Percentiles rank a stretch among this genome's conserved stretches.
These are phyloP conservation scores for Hemaris fuciformis DNA, from an alignment of 2,888 invertebrate genomes.

Conservation along the genomic window DNA sequence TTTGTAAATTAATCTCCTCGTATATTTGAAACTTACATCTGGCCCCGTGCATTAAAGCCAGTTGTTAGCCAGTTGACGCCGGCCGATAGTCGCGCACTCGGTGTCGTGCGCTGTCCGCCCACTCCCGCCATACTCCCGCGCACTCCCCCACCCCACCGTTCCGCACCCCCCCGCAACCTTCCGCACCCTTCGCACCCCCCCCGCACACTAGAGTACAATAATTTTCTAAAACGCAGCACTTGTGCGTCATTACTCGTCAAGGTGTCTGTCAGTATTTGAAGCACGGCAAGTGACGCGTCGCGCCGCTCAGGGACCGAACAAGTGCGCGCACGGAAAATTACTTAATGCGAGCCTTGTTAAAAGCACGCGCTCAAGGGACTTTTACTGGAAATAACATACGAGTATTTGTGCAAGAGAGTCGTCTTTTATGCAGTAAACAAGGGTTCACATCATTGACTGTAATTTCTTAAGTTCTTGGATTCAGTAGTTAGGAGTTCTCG, in stretches of 20 bases:
- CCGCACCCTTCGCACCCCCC: not conserved
- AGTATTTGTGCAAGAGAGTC: no score
- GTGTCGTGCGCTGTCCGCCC: conserved; percentile 15
- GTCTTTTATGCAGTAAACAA: no score
- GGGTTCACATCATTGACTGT: no score
- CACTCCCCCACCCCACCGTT: no score
- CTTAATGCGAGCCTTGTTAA: not conserved
- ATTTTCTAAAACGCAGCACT: not conserved
- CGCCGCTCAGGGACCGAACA: not conserved
- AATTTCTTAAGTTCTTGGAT: no score
- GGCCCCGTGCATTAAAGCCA: conserved; percentile 42
- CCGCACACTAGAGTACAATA: not conserved
- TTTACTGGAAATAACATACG: no score
- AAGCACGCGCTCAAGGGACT: not conserved
- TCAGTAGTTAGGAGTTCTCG: no score
- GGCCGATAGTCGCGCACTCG: conserved; percentile 41
- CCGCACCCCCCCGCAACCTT: not conserved
- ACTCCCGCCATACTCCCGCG: not conserved
- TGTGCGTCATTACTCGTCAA: not conserved
- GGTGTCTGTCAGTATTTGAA: not conserved
- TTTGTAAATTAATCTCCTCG: conserved; percentile 22
- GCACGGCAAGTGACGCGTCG: not conserved
- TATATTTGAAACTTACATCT: conserved; percentile 30
- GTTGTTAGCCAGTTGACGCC: conserved; percentile 23
- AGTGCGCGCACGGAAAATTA: not conserved